Conservation (phyloP, 2,797 vertebrate species). For the Girardinus metallicus region DNA sequence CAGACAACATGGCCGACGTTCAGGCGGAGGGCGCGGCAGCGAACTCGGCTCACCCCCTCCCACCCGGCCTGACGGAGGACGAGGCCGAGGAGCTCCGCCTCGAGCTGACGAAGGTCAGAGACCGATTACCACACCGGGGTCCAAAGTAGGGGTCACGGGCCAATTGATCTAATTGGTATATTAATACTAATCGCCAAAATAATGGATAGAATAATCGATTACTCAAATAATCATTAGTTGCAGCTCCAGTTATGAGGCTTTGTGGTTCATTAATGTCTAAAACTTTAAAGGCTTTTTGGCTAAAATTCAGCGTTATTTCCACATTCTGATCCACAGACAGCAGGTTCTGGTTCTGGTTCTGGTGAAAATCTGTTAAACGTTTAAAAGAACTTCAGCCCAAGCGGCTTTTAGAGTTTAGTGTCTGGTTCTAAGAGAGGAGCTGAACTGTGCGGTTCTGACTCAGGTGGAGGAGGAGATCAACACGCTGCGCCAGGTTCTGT, state of each 20-base stretch:
- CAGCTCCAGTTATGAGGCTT: background rate
- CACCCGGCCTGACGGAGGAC: slow-evolving; percentile 86
- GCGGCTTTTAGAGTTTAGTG: background rate
- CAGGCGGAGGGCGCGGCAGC: slow-evolving; percentile 81
- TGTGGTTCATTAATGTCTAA: background rate
- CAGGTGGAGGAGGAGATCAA: slow-evolving; percentile 98
- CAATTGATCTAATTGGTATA: no score
- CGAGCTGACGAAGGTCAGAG: slow-evolving; percentile 88
- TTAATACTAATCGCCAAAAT: no score
- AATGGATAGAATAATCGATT: no score
- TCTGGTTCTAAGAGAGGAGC: no score
- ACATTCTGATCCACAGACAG: background rate
- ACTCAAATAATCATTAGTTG: no score
- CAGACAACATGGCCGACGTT: slow-evolving; percentile 84
- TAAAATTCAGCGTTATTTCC: background rate
- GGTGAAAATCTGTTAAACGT: background rate
- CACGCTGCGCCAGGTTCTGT: slow-evolving; percentile 93
- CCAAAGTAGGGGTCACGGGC: no score
- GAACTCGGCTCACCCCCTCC: slow-evolving; percentile 60
- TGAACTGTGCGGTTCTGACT: slow-evolving; percentile 7
- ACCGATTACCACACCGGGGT: background rate
- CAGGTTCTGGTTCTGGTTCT: no score
- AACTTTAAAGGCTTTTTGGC: background rate
- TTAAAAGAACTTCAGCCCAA: background rate
- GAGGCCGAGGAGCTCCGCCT: slow-evolving; percentile 89